Evolutionary conservation across 2,797 vertebrate genomes (phyloP), one percentile per base, ranked within the genome.

Genomic region (Denticeps clupeoides): DNA sequence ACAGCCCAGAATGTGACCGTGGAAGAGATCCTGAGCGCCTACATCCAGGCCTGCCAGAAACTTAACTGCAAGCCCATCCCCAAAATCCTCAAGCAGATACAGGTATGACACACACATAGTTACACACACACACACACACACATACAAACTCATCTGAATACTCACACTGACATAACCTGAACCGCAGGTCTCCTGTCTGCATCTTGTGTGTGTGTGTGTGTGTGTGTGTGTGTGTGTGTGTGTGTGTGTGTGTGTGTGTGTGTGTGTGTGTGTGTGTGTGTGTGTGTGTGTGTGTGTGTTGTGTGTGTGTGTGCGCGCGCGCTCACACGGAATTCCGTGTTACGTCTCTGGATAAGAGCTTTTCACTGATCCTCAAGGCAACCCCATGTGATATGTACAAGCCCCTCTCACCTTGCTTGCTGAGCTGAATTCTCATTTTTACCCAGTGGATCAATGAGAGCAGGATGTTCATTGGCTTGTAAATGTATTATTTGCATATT

Each of bases 1-100:
- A 0, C 81, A 97, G 93, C 91, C 71, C 90, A 89, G 72, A 93
- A 95, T 24, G 91, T 89, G 78, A 95, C 93, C 0, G 83, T 93
- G 38, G 89, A 93, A 0, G 91, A 94, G 59, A 86, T 97, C 55
- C 15, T 93, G 35, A 63, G 72, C 0, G 86, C 90, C 47, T 97
- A 97, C 77, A 87, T 80, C 65, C 87, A 88, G 49, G 85, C 89
- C 69, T 97, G 93, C 74, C 90, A 90, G 81, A 97, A 95, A 53
- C 85, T 97, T 54, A 93, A 83, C 82, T 93, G 90, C 79, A 89
- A 90, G 50, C 87, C 90, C 62, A 89, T 92, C 24, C 76, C 87
- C 52, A 93, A 91, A 75, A 86, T 97, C 53, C 83, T 94, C 59
- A 82, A 82, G 65, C 93, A 97, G 78, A 88, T 95, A 38, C 90